These are phyloP conservation scores for Cyclargus thomasi DNA, from an alignment of 1,140 invertebrate species.

Conservation along the genomic window DNA sequence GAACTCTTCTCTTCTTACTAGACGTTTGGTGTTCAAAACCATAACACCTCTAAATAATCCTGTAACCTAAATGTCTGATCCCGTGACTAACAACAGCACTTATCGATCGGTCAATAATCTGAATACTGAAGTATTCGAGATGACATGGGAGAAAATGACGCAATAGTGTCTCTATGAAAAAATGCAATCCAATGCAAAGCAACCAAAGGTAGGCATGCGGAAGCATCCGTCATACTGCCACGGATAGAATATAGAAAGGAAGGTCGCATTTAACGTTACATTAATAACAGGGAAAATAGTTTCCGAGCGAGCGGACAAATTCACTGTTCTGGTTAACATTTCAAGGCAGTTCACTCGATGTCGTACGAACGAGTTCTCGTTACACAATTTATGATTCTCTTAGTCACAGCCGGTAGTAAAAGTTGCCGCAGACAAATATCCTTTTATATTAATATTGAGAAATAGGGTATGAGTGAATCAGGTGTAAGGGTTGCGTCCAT, in stretches of 20 bases:
- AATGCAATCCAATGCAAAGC: constrained; percentile 19
- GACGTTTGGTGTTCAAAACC: constrained; percentile 47
- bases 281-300: constrained; percentile 28
- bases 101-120: constrained; percentile 8
- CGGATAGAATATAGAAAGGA: constrained; percentile 20
- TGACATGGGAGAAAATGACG: background rate
- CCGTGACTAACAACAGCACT: constrained; percentile 64
- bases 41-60: constrained; percentile 39
- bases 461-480: constrained; percentile 48
- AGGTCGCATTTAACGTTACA: constrained; percentile 28
- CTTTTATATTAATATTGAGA: constrained; percentile 39
- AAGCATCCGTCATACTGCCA: background rate
- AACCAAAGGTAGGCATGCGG: background rate
- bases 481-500: constrained; percentile 67
- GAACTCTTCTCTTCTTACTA: constrained; percentile 50
- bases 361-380: constrained; percentile 51
- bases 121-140: background rate
- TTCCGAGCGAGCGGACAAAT: constrained; percentile 54
- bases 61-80: constrained; percentile 49
- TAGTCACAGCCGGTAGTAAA: constrained; percentile 51
- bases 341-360: constrained; percentile 66
- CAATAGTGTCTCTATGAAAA: background rate
- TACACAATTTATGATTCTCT: constrained; percentile 61
- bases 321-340: constrained; percentile 54
- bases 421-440: constrained; percentile 58